Conservation (phyloP, 2,888 invertebrate species). For the Busseola fusca region DNA sequence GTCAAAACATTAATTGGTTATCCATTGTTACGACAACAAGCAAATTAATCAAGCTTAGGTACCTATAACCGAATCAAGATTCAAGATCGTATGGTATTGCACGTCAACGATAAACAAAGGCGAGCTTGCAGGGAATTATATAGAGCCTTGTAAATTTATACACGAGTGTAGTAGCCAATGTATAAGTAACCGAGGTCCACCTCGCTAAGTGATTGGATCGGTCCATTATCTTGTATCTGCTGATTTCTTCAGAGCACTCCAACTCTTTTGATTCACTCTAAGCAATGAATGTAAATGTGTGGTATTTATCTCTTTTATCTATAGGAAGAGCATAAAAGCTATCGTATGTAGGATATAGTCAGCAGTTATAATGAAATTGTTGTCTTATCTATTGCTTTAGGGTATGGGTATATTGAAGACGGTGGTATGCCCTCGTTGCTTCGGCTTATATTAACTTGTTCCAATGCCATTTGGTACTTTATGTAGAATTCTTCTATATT, state of each 20-base stretch:
- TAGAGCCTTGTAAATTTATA: conserved; percentile 60
- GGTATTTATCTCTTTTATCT: conserved; percentile 62
- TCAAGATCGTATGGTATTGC: conserved; percentile 63
- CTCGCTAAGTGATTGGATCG: conserved; percentile 83
- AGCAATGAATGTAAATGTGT: conserved; percentile 73
- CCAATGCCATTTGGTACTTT: conserved; percentile 9
- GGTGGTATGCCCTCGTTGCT: conserved; percentile 33
- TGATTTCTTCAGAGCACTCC: conserved; percentile 74
- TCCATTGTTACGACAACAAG: conserved; percentile 34
- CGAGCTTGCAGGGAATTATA: conserved; percentile 67
- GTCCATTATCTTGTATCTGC: conserved; percentile 79
- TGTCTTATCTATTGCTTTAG: conserved; percentile 47
- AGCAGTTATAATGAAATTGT: conserved; percentile 60
- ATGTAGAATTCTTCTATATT: neutral
- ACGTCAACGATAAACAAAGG: conserved; percentile 69
- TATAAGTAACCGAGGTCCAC: conserved; percentile 73
- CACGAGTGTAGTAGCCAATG: conserved; percentile 63
- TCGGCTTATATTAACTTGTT: conserved; percentile 32
- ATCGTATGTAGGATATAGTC: conserved; percentile 36
- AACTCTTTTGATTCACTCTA: conserved; percentile 74
- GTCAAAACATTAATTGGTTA: conserved; percentile 35
- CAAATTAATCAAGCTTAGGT: conserved; percentile 47
- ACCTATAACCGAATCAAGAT: conserved; percentile 56
- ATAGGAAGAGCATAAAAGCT: conserved; percentile 47
- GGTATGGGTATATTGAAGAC: conserved; percentile 47